Conservation (phyloP, 2,113 vertebrate genomes). For the Anoura caudifer region DNA sequence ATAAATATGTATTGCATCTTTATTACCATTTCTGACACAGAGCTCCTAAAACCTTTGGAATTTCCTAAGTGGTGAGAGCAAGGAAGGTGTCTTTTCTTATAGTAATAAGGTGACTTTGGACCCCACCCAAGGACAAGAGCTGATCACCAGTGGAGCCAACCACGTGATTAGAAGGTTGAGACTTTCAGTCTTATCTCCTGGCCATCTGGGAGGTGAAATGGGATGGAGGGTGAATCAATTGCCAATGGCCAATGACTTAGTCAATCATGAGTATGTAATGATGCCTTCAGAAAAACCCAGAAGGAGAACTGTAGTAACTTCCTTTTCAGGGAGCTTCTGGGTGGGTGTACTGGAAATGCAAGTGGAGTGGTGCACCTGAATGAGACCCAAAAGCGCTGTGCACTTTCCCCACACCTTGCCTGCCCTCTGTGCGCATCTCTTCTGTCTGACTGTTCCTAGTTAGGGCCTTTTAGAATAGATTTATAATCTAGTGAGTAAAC, state of each 20-base stretch:
- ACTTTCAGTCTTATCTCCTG: neutral
- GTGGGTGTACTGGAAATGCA: neutral
- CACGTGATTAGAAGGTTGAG: neutral
- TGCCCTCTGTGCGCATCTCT: neutral
- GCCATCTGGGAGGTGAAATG: neutral
- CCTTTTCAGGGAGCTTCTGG: neutral
- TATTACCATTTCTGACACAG: neutral
- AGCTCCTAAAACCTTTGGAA: neutral
- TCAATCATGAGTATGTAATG: neutral
- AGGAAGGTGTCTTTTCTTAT: neutral
- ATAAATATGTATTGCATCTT: neutral
- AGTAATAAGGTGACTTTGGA: neutral
- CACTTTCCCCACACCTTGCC: neutral
- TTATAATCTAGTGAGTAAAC: neutral
- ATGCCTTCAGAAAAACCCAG: neutral
- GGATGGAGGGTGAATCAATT: neutral
- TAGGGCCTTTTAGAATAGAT: neutral
- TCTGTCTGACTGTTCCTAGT: neutral
- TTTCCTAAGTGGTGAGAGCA: neutral
- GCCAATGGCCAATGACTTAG: neutral
- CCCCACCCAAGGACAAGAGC: no score
- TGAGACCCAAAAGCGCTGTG: no score
- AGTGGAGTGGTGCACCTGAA: neutral
- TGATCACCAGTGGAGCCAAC: neutral
- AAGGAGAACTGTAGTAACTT: neutral